Evolutionary conservation across 2,797 vertebrate genomes (phyloP).

Genomic region (Fundulus diaphanus): DNA sequence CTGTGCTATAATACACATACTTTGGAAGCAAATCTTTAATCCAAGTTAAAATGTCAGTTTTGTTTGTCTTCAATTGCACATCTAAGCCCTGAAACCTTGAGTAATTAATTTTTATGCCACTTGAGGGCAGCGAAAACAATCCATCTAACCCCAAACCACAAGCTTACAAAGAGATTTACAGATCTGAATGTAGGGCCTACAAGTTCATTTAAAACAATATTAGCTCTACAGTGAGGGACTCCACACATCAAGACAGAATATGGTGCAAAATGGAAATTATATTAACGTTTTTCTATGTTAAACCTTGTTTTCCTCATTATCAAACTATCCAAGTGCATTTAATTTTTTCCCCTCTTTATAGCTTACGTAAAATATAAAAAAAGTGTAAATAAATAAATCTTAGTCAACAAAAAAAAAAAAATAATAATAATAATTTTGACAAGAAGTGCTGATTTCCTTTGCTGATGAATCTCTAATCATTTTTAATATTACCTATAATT

Average conservation of each 20-base stretch:
- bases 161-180: neutral
- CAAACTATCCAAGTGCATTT: neutral
- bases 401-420: neutral
- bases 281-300: too few relatives aligned
- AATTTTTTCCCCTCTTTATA: neutral
- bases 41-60: neutral
- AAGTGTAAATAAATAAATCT: neutral
- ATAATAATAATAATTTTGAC: neutral
- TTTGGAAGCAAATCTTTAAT: slow-evolving; percentile 7
- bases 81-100: neutral
- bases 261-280: neutral
- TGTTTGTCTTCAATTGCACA: neutral
- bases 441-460: neutral
- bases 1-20: neutral
- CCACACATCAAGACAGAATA: neutral
- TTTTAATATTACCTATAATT: neutral
- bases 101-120: neutral
- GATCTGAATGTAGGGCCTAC: neutral
- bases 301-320: neutral
- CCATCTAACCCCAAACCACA: neutral
- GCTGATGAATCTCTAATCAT: neutral
- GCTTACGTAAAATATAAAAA: neutral
- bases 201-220: neutral
- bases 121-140: neutral
- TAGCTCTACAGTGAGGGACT: neutral